These are phyloP conservation scores for Syritta pipiens DNA, from an alignment of 2,888 invertebrate species.

Conservation along the genomic window DNA sequence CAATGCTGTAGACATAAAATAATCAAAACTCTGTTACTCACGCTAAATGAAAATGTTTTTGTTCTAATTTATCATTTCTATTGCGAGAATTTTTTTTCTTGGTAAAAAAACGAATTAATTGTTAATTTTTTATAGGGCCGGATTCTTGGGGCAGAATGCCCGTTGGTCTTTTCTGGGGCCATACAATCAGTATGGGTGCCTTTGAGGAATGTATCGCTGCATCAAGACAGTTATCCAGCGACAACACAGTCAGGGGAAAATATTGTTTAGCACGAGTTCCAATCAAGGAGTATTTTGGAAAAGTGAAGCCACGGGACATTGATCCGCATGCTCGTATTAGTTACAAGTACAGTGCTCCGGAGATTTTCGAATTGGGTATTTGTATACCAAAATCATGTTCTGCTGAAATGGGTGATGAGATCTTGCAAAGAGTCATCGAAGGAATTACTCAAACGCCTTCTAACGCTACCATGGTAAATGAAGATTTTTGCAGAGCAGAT, in stretches of 20 bases:
- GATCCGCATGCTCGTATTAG: conserved; percentile 71
- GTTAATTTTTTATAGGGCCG: conserved; percentile 75
- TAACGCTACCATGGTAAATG: conserved; percentile 65
- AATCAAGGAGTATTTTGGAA: conserved; percentile 71
- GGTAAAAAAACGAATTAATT: background rate
- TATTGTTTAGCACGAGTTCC: conserved; percentile 78
- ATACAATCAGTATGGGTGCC: conserved; percentile 78
- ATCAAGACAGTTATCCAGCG: conserved; percentile 68
- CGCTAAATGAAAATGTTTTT: no score
- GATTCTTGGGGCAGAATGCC: conserved; percentile 80
- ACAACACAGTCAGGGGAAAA: conserved; percentile 76
- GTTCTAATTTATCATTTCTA: no score
- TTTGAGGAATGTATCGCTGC: conserved; percentile 80
- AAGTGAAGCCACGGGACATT: conserved; percentile 71
- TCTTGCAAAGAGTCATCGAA: conserved; percentile 72
- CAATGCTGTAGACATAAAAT: no score
- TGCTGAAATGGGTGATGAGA: conserved; percentile 70
- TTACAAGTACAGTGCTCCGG: conserved; percentile 74
- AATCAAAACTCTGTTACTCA: no score
- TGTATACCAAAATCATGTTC: conserved; percentile 77
- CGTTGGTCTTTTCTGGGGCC: conserved; percentile 78
- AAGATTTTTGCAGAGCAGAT: conserved; percentile 74
- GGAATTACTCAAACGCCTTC: conserved; percentile 57
- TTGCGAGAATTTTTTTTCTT: no score
- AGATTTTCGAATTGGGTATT: conserved; percentile 75